These are phyloP conservation scores for Dysdera silvatica DNA, from an alignment of 1,140 invertebrate genomes.

Conservation along the genomic window DNA sequence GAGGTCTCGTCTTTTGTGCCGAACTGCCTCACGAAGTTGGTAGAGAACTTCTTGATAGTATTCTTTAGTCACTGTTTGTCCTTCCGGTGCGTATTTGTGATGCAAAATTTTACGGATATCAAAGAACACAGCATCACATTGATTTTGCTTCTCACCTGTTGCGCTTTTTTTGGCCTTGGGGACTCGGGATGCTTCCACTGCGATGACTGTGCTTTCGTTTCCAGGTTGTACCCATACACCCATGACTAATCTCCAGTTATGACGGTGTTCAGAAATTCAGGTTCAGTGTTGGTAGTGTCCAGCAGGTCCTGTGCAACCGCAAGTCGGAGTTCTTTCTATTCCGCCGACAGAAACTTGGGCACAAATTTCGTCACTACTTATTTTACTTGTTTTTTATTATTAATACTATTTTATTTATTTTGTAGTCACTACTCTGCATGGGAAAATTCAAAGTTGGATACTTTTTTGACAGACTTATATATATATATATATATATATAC, in stretches of 20 bases:
- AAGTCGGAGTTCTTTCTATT: not conserved
- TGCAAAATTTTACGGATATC: slow-evolving; percentile 14
- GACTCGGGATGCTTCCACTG: not conserved
- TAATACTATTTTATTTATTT: too few relatives aligned
- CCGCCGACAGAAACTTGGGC: not conserved
- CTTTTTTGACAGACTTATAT: too few relatives aligned
- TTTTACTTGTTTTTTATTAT: too few relatives aligned
- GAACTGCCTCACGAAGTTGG: slow-evolving; percentile 27
- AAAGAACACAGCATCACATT: slow-evolving; percentile 20
- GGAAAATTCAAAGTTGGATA: too few relatives aligned
- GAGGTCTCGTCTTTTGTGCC: slow-evolving; percentile 27
- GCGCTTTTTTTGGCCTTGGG: not conserved
- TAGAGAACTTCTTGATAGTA: slow-evolving; percentile 23
- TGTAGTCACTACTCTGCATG: too few relatives aligned
- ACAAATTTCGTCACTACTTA: not conserved
- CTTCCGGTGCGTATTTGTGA: slow-evolving; percentile 26
- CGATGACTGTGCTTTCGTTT: not conserved
- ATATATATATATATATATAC: too few relatives aligned
- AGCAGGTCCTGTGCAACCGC: not conserved
- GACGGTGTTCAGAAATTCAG: not conserved
- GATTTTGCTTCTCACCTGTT: not conserved
- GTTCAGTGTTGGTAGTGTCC: not conserved
- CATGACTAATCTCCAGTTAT: not conserved
- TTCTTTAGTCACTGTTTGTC: slow-evolving; percentile 28
- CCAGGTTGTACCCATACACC: not conserved